Evolutionary conservation across 2,888 invertebrate genomes (phyloP).

Genomic region (Galeruca laticollis): DNA sequence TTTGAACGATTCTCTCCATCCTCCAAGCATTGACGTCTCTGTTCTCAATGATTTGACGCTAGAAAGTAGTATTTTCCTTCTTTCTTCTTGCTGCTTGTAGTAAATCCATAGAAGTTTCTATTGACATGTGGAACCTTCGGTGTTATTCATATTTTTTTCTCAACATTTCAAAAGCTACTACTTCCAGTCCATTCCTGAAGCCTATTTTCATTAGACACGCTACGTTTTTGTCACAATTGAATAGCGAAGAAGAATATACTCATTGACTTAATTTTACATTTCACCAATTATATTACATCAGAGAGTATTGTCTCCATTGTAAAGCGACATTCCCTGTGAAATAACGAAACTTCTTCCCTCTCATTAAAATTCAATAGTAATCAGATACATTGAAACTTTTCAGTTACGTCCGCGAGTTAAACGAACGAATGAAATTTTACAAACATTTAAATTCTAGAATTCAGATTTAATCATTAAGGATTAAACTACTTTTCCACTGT

Average conservation of each 20-base stretch:
- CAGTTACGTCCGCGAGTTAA: neutral
- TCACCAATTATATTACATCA: neutral
- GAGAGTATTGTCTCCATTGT: neutral
- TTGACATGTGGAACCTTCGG: too few species aligned
- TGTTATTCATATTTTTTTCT: too few species aligned
- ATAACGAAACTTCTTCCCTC: neutral
- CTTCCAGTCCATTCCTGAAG: too few species aligned
- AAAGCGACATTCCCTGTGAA: neutral
- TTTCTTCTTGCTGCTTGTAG: neutral
- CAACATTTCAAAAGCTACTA: too few species aligned
- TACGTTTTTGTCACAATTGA: too few species aligned
- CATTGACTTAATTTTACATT: neutral
- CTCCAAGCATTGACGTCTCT: too few species aligned
- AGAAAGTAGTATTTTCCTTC: too few species aligned
- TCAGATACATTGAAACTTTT: neutral
- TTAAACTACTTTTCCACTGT: conserved; percentile 33
- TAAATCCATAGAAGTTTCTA: neutral
- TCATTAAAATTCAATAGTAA: neutral
- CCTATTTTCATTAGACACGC: too few species aligned
- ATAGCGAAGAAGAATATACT: neutral
- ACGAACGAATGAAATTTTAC: conserved; percentile 42
- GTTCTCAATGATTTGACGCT: too few species aligned
- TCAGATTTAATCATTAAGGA: conserved; percentile 42
- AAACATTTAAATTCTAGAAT: conserved; percentile 45
- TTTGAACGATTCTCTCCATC: too few species aligned